Evolutionary conservation across 2,888 invertebrate species (phyloP), one percentile per base, ranked within the genome.

Genomic region (Scaptomyza cyrtandrae): DNA sequence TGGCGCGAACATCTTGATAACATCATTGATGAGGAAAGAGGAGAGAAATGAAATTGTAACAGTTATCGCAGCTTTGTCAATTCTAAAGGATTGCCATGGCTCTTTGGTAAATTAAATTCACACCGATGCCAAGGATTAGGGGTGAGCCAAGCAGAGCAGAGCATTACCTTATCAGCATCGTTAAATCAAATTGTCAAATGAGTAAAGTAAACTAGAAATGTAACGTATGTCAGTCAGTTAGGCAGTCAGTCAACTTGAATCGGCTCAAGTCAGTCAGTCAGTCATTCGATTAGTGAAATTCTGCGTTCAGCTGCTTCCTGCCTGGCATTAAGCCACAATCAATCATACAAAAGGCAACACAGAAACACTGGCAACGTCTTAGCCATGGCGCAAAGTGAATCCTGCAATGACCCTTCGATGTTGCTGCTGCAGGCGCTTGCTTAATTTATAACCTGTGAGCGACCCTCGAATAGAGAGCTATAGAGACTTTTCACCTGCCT

Each of bases 91-190:
- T 80, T 80, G 72, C 41, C 68, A 61, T n/a, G 14, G 76, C 86
- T 86, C 78, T 84, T 80, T 86, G 86, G 67, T 84, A 88, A 88
- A 86, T 86, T 86, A 88, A 86, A 88, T 86, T 86, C 86, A 87
- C 86, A 86, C 86, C 78, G 72, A 67, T 33, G 27, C 52, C 0
- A 41, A 16, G 84, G 86, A 72, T 80, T 86, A 87, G 75, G 87
- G 86, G 78, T 77, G 72, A 61, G 49, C 31, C 43, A 46, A 43
- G 31, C 6, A 14, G 50, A 43, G 31, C 6, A 14, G 9, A 33
- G n/a, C 16, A 16, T 39, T 39, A 39, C 9, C 67, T 76, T 79
- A 79, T 79, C 76, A 27, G 11, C 5, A 55, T 6, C 59, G 46
- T 49, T 63, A 76, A 80, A 86, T 88, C 86, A 86, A 88, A 86